Percentiles rank a stretch among this genome's conserved stretches.
Evolutionary conservation across 2,888 invertebrate species (phyloP).

Genomic region (Achlya flavicornis): DNA sequence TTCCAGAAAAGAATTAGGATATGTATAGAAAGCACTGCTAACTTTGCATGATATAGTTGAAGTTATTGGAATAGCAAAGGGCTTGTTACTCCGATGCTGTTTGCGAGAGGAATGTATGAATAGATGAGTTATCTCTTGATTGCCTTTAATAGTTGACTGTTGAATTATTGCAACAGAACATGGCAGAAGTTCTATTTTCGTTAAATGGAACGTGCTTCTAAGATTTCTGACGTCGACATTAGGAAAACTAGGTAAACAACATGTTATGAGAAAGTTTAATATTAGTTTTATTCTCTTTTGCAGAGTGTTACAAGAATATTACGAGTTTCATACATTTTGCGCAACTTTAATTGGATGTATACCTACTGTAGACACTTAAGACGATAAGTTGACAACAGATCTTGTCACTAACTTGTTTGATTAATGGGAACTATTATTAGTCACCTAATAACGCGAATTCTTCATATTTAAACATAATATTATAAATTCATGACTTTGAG

Average conservation of each 20-base stretch:
- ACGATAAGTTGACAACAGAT: no score
- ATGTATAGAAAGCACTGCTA: conserved; percentile 31
- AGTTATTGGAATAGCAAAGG: conserved; percentile 42
- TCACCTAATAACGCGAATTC: background rate
- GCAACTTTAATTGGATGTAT: no score
- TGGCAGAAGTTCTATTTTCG: conserved; percentile 32
- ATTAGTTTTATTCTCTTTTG: background rate
- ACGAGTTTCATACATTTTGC: background rate
- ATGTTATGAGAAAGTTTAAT: conserved; percentile 16
- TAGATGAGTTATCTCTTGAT: conserved; percentile 29
- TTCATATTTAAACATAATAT: conserved; percentile 8
- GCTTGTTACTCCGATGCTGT: conserved; percentile 35
- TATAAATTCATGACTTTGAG: background rate
- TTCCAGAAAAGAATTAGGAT: conserved; percentile 28
- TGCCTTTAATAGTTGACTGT: conserved; percentile 19
- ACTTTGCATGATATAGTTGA: conserved; percentile 31
- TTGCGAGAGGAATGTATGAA: conserved; percentile 35
- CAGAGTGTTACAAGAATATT: background rate
- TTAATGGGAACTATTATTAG: background rate
- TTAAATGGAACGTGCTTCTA: conserved; percentile 23
- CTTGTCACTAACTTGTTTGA: background rate
- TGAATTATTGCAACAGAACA: conserved; percentile 1
- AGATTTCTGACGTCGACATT: conserved; percentile 24
- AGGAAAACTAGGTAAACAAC: conserved; percentile 31
- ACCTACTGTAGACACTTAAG: no score